Evolutionary conservation across 1,140 invertebrate genomes (phyloP).

Genomic region (Vanessa atalanta): DNA sequence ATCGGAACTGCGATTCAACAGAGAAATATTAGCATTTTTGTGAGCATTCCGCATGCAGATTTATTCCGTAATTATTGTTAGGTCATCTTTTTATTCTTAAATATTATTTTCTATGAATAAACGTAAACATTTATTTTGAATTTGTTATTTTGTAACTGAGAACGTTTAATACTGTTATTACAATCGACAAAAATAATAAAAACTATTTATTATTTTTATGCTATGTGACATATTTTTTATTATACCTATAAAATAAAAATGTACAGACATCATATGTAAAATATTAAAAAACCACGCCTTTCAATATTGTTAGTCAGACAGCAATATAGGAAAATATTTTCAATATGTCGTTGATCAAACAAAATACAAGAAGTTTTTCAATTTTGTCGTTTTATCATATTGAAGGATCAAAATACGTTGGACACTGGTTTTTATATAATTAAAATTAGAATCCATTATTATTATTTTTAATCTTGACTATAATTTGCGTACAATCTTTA

Average conservation of each 20-base stretch:
- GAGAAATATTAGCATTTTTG: too few species aligned
- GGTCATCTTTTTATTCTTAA: not conserved
- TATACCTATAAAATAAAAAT: too few species aligned
- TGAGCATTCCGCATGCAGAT: not conserved
- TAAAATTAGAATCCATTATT: not conserved
- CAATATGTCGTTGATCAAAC: not conserved
- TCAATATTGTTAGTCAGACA: not conserved
- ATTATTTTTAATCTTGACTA: not conserved
- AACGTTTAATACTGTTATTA: too few species aligned
- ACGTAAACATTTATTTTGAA: not conserved
- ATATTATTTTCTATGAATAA: not conserved
- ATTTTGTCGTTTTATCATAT: slow-evolving; percentile 2
- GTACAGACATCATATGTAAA: too few species aligned
- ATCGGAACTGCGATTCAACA: too few species aligned
- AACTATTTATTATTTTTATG: too few species aligned
- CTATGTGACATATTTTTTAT: too few species aligned
- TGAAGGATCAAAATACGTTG: not conserved
- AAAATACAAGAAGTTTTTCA: not conserved
- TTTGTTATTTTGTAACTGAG: not conserved
- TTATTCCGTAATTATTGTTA: not conserved
- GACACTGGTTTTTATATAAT: not conserved
- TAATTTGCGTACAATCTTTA: not conserved
- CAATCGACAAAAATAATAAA: too few species aligned
- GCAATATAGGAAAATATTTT: not conserved
- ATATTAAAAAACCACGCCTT: too few species aligned